Percentiles rank a stretch among this genome's conserved stretches.
These are phyloP conservation scores for Ferrisia virgata DNA, from an alignment of 2,888 invertebrate species.

Conservation along the genomic window DNA sequence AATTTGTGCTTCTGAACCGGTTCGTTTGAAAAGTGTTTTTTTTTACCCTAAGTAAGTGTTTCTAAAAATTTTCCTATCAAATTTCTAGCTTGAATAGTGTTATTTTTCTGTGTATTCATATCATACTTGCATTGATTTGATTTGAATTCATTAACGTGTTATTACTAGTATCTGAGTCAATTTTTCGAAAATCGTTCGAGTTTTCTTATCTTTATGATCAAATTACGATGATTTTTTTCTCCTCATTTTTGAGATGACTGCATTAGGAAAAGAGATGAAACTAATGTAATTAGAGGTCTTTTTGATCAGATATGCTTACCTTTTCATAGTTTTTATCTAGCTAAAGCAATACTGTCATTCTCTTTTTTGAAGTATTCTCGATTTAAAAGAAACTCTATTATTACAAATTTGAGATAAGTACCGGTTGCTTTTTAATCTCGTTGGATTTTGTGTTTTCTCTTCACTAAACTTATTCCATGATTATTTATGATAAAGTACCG, in stretches of 20 bases:
- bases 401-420: background rate
- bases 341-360: background rate
- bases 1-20: constrained; percentile 10
- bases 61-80: background rate
- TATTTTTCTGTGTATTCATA: background rate
- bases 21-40: constrained; percentile 11
- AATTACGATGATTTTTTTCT: background rate
- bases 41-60: constrained; percentile 15
- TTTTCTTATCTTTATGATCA: background rate
- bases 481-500: background rate
- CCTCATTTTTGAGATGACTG: background rate
- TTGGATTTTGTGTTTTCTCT: background rate
- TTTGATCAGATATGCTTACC: too few relatives aligned
- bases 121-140: background rate
- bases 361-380: background rate
- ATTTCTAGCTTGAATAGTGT: background rate
- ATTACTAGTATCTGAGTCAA: background rate
- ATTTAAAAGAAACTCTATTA: too few relatives aligned
- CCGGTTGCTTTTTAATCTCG: background rate
- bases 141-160: background rate
- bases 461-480: background rate
- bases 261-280: too few relatives aligned
- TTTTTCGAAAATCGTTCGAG: too few relatives aligned
- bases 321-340: background rate
- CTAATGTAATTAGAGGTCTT: too few relatives aligned